Evolutionary conservation across 1,140 invertebrate genomes (phyloP), one percentile per base, ranked within the genome.

Genomic region (Papilio dardanus): DNA sequence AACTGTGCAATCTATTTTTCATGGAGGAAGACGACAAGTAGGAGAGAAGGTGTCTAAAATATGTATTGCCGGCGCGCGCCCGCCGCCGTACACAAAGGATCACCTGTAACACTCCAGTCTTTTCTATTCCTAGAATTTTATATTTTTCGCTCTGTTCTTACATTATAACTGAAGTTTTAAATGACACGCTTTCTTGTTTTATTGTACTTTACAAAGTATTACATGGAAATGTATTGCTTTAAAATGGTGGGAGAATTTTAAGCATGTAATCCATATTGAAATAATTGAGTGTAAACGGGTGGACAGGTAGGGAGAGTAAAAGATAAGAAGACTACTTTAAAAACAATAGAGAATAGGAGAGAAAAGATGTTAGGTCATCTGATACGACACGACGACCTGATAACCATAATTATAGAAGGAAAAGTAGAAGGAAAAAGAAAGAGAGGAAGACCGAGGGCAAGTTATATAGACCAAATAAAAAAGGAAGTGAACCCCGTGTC

Each of bases 71-170:
- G 21, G 54, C 54, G 10, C 21, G 10, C 54, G 21, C 54, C 21
- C 24, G 24, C 1, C 54, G 24, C 24, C 12, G 24, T 8, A 28
- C 21, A 62, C 54, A 62, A 62, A 62, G 54, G 24, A 62, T 62
- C 14, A 62, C 21, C 46, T 62, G 21, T 30, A 62, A 62, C 2
- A 62, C 54, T 62, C 24, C 21, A 62, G 21, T 62, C 54, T 28
- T 62, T 62, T 62, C 54, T 62, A 28, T 62, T 62, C 30, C 54
- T 62, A 28, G 24, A 62, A 62, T 62, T 62, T 62, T 28, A 21
- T 54, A 54, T 62, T 62, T 14, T 28, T 28, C 24, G 21, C 54
- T 28, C 24, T 54, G 19, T 24, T 28, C n/a, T 62, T 28, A 10
- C 24, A 14, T 62, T 62, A 62, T 62, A 30, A 62, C 24, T 12